Evolutionary conservation across 2,888 invertebrate genomes (phyloP).

Genomic region (Zaprionus lineosus): DNA sequence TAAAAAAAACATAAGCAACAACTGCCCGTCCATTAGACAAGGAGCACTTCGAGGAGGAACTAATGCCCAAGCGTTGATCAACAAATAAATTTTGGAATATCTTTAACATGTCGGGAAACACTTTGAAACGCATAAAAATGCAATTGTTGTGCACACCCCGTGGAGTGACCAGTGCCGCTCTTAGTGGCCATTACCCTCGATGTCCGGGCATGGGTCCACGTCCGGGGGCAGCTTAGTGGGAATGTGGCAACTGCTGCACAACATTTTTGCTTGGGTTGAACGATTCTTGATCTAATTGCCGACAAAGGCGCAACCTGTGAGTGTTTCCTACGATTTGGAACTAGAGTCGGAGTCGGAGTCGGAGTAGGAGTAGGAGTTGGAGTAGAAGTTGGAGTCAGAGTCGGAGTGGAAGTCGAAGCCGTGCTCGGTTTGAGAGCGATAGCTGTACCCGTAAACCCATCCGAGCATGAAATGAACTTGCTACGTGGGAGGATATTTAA

Average conservation of each 20-base stretch:
- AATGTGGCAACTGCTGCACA: slow-evolving; percentile 31
- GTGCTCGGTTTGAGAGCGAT: too few species aligned
- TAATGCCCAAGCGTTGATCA: slow-evolving; percentile 41
- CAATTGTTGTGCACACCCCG: slow-evolving; percentile 54
- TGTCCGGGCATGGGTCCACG: too few species aligned
- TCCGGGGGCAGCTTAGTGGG: slow-evolving; percentile 10
- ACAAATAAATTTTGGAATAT: slow-evolving; percentile 49
- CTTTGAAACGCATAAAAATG: slow-evolving; percentile 68
- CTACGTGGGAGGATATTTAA: background rate
- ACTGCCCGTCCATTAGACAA: slow-evolving; percentile 19
- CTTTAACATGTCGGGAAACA: slow-evolving; percentile 63
- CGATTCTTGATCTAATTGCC: slow-evolving; percentile 42
- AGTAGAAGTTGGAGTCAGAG: too few species aligned
- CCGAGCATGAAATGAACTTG: slow-evolving; percentile 58
- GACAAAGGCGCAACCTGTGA: slow-evolving; percentile 52
- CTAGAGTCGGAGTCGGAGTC: too few species aligned
- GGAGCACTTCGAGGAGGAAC: background rate
- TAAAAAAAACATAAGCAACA: slow-evolving; percentile 24
- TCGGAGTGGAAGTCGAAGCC: too few species aligned
- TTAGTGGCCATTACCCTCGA: too few species aligned
- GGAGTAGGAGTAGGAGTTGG: too few species aligned
- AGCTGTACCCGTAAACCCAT: slow-evolving; percentile 35
- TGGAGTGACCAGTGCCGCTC: background rate
- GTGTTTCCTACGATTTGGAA: too few species aligned
- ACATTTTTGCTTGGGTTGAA: slow-evolving; percentile 11